phyloP scores from a whole-genome alignment of 2,888 invertebrate species.

The Euproctis similis region DNA sequence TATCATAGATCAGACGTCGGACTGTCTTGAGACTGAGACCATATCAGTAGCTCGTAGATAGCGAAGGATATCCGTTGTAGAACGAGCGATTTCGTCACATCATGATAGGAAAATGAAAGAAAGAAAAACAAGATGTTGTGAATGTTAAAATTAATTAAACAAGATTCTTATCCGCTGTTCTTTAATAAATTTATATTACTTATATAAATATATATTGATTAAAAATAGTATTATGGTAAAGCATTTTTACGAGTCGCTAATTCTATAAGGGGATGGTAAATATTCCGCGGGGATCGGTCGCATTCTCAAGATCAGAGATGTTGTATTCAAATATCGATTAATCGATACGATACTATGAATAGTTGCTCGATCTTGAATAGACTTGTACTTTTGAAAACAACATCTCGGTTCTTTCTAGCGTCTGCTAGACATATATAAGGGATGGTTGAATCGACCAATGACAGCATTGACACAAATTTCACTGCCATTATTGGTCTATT shows the following conservation, averaged over 20 bases:
- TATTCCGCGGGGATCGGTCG: constrained; percentile 56
- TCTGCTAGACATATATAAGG: constrained; percentile 70
- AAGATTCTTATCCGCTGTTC: no score
- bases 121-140: constrained; percentile 37
- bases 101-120: constrained; percentile 10
- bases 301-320: constrained; percentile 69
- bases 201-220: constrained; percentile 52
- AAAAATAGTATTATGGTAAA: constrained; percentile 49
- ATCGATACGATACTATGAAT: constrained; percentile 5
- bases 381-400: constrained; percentile 52
- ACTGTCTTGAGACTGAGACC: constrained; percentile 75
- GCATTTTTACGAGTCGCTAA: constrained; percentile 69
- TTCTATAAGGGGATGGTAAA: constrained; percentile 68
- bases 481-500: constrained; percentile 76
- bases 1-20: constrained; percentile 69
- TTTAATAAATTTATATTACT: constrained; percentile 41
- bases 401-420: constrained; percentile 62
- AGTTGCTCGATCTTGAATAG: constrained; percentile 2
- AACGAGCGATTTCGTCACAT: constrained; percentile 58
- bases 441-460: constrained; percentile 71
- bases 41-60: constrained; percentile 68
- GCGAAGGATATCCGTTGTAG: constrained; percentile 63
- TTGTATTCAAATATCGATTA: constrained; percentile 48
- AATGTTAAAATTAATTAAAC: constrained; percentile 41
- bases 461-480: constrained; percentile 64